Evolutionary conservation across 2,888 invertebrate genomes (phyloP), one percentile per base, ranked within the genome.

Genomic region (Eristalinus sepulchralis): DNA sequence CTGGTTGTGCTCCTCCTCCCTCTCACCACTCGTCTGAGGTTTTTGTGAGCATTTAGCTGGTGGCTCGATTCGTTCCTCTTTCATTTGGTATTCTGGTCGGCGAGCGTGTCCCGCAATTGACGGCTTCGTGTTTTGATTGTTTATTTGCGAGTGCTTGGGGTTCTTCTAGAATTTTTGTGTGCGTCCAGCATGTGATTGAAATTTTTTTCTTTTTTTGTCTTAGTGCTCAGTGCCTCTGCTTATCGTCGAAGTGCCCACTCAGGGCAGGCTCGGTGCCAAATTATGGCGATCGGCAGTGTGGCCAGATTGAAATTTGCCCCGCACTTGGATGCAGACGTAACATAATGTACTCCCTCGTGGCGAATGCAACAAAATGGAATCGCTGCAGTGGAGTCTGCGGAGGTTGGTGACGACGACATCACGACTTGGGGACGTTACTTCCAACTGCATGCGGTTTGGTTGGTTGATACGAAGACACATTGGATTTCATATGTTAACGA

Each of bases 41-140:
- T 39, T 70, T 47, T 73, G 73, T 67, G 83, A 70, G 53, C 70
- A 66, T 70, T 75, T 80, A 68, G 71, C 77, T 22, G 70, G 66
- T 82, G 39, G 31, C 33, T 67, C 73, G 62, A 73, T 84, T 84
- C 77, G 76, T 85, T 81, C 77, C 66, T 72, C 76, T 78, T 66
- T 77, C 55, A 64, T 53, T 86, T 88, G 64, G 70, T 84, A 84
- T 88, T 88, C 76, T 67, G 57, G 24, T 63, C 64, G 77, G 72
- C 70, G 77, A 62, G 63, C 64, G 36, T 72, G 81, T 82, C 85
- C 85, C 85, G 82, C 85, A 82, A 85, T 82, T 85, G 85, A 85
- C 85, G 68, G 76, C 68, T 85, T 85, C 85, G 85, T 82, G 85
- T 59, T 85, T 85, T 68, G 82, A 78, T 85, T 85, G 77, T 82